Conservation (phyloP, 2,888 invertebrate species). For the Xestia c-nigrum region DNA sequence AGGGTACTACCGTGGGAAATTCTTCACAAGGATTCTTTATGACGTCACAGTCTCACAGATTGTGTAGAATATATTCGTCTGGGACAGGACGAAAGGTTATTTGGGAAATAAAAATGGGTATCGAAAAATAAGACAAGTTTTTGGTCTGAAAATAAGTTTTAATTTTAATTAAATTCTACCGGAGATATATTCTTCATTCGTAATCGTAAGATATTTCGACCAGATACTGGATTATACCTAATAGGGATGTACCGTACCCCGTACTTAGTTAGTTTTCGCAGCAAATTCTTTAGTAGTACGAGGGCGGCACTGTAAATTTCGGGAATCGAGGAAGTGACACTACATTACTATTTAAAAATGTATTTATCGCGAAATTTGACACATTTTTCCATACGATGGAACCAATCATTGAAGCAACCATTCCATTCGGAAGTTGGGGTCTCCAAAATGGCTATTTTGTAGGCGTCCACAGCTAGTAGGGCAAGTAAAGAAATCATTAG, state of each 20-base stretch:
- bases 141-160: not conserved
- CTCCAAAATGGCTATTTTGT: too few species aligned
- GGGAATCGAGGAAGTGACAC: too few species aligned
- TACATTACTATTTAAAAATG: too few species aligned
- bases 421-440: too few species aligned
- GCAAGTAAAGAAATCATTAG: too few species aligned
- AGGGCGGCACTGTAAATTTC: too few species aligned
- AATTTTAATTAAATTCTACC: not conserved
- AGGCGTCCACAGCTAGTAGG: too few species aligned
- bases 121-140: conserved; percentile 2
- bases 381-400: too few species aligned
- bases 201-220: not conserved
- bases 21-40: not conserved
- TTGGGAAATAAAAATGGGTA: not conserved
- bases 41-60: not conserved
- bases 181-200: not conserved
- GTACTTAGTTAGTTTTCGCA: not conserved
- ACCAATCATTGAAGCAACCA: too few species aligned
- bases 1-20: not conserved
- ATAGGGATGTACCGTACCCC: not conserved
- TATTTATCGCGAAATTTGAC: too few species aligned
- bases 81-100: not conserved
- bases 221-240: not conserved
- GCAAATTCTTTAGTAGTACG: not conserved
- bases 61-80: not conserved